Percentiles rank a stretch among this genome's conserved stretches.
These are phyloP conservation scores for Listrodromus nycthemerus DNA, from an alignment of 2,888 invertebrate species.

Conservation along the genomic window DNA sequence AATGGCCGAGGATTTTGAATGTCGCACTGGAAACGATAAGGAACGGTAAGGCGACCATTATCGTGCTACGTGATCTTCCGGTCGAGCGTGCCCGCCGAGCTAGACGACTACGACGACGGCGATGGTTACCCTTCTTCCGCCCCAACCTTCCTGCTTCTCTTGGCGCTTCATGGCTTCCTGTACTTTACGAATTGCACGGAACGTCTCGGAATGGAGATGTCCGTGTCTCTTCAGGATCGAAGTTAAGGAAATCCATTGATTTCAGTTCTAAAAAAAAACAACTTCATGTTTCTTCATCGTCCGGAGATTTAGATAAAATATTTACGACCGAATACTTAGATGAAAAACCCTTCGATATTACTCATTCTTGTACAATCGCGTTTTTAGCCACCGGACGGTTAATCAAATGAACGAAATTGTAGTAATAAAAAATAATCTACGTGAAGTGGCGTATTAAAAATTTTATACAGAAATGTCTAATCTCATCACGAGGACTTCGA, in stretches of 20 bases:
- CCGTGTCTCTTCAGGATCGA: not conserved
- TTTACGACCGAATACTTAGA: not conserved
- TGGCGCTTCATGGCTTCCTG: slow-evolving; percentile 69
- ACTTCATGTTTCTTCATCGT: not conserved
- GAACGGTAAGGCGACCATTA: slow-evolving; percentile 82
- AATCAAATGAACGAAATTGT: not conserved
- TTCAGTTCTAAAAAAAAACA: too few relatives aligned
- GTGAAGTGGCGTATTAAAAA: not conserved
- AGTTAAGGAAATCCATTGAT: not conserved
- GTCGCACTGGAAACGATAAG: slow-evolving; percentile 80
- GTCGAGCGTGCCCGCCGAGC: slow-evolving; percentile 71
- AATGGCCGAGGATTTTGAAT: slow-evolving; percentile 80
- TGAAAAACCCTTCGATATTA: not conserved
- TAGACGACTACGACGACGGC: slow-evolving; percentile 58
- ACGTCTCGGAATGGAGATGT: slow-evolving; percentile 22
- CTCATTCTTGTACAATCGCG: not conserved
- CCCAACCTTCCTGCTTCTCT: slow-evolving; percentile 51
- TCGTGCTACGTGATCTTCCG: slow-evolving; percentile 82
- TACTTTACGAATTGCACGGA: slow-evolving; percentile 66
- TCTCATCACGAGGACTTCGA: not conserved
- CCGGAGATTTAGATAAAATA: too few relatives aligned
- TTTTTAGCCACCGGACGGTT: not conserved
- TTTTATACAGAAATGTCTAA: not conserved
- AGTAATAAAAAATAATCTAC: not conserved
- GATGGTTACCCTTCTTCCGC: slow-evolving; percentile 23